These are phyloP conservation scores for Ptyas mucosa DNA, from an alignment of 2,113 vertebrate species.

Conservation along the genomic window DNA sequence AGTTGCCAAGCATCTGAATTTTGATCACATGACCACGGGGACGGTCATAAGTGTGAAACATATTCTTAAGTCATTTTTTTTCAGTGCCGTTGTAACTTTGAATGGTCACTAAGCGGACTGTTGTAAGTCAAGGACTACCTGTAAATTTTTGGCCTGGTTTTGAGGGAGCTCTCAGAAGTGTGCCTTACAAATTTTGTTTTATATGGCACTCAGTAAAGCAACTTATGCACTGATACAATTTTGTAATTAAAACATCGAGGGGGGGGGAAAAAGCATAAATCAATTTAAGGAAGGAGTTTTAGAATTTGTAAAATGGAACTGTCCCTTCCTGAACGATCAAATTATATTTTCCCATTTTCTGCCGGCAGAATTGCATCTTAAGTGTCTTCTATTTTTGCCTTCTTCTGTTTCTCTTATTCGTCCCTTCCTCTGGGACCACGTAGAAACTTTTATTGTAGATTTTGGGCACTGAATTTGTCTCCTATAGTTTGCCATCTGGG, in stretches of 20 bases:
- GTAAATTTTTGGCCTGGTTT: neutral
- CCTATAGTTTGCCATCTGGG: neutral
- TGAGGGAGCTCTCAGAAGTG: neutral
- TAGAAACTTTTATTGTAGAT: neutral
- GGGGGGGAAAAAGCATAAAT: neutral
- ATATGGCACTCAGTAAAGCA: neutral
- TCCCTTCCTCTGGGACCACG: neutral
- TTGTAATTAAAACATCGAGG: neutral
- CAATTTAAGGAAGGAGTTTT: neutral
- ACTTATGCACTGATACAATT: neutral
- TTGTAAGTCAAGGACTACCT: neutral
- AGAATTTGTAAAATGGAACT: neutral
- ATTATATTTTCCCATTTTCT: neutral
- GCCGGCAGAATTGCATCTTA: conserved; percentile 4
- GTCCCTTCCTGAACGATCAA: neutral
- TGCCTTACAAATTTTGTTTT: neutral
- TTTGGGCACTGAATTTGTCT: conserved; percentile 25
- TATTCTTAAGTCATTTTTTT: neutral
- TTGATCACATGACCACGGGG: neutral
- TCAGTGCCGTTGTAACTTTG: neutral
- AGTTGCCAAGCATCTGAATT: neutral
- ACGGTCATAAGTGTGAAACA: neutral
- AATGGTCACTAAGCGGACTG: neutral
- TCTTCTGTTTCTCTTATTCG: neutral
- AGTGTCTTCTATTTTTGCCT: neutral